Base-by-base conservation (phyloP, 2,797 vertebrate species). In the Scolopax rusticola region DNA sequence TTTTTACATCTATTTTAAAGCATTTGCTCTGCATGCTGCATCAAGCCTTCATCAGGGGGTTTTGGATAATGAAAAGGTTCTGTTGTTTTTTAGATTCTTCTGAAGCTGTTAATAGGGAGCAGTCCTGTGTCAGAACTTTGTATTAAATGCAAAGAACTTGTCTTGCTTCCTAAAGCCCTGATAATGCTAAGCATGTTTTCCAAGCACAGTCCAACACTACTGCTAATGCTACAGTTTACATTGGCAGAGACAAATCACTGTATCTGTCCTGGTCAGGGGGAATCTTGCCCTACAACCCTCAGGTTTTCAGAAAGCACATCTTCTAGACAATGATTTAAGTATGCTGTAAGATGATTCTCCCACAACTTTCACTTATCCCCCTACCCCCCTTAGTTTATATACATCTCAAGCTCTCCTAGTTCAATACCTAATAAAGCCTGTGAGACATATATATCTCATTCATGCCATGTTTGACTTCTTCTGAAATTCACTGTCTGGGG, bases 101-200 rank as follows among this genome's bases (percentile, higher is more conserved):
- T 93, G 83, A 88, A 91, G 79, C 48, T 32, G 77, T 80, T 91
- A 83, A 74, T 32, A 94, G 60, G 36, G 43, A 87, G 60, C 47
- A 79, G 47, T 70, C 47, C 64, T 83, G n/a, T 56, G 30, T 69
- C 68, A 83, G 76, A 80, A 59, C 36, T 77, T 77, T 56, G 61
- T 90, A 89, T 60, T 74, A 91, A 83, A 67, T 8, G 19, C 48
- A 83, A 85, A 80, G n/a, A 83, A 74, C 59, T 33, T 83, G 24
- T 70, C 36, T 94, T 70, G 64, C 69, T 76, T 90, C 56, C 73
- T 86, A 60, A 84, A 85, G 28, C 53, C 64, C 60, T 77, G 88
- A 54, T 59, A 85, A 90, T 40, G 60, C 61, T 53, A 73, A 85
- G n/a, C n/a, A 36, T 47, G 33, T 89, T 89, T 83, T 85, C 60